Evolutionary conservation across 2,888 invertebrate species (phyloP).

Genomic region (Agrypnus murinus): DNA sequence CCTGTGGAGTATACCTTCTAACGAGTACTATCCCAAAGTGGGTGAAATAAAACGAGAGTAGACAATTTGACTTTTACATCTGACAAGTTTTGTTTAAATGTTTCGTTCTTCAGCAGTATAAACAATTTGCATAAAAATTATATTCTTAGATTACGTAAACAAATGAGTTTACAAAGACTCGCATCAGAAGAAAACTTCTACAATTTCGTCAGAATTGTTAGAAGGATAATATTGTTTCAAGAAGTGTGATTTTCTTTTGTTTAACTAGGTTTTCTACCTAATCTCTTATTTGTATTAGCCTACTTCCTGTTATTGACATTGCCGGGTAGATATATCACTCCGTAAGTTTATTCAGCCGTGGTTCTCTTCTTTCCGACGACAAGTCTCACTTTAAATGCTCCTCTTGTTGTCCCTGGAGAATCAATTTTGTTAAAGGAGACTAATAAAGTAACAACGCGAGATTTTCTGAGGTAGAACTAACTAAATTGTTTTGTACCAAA

Average conservation of each 20-base stretch:
- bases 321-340: slow-evolving; percentile 4
- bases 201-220: background rate
- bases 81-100: too few species aligned
- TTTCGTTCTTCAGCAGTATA: too few species aligned
- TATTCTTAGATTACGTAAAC: too few species aligned
- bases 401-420: background rate
- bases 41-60: too few species aligned
- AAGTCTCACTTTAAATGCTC: slow-evolving; percentile 3
- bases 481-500: background rate
- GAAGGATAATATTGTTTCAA: slow-evolving; percentile 1
- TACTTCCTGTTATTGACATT: slow-evolving; percentile 18
- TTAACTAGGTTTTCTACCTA: slow-evolving; percentile 4
- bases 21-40: too few species aligned
- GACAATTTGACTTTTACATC: too few species aligned
- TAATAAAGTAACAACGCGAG: slow-evolving; percentile 8
- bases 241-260: slow-evolving; percentile 4
- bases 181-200: background rate
- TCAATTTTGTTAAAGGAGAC: slow-evolving; percentile 7
- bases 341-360: slow-evolving; percentile 17
- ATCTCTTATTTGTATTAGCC: slow-evolving; percentile 1
- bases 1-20: too few species aligned
- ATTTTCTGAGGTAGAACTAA: slow-evolving; percentile 20
- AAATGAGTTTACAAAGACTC: background rate
- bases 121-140: too few species aligned
- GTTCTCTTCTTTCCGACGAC: background rate